Evolutionary conservation across 2,888 invertebrate genomes (phyloP), one percentile per base, ranked within the genome.

Genomic region (Callosobruchus maculatus): DNA sequence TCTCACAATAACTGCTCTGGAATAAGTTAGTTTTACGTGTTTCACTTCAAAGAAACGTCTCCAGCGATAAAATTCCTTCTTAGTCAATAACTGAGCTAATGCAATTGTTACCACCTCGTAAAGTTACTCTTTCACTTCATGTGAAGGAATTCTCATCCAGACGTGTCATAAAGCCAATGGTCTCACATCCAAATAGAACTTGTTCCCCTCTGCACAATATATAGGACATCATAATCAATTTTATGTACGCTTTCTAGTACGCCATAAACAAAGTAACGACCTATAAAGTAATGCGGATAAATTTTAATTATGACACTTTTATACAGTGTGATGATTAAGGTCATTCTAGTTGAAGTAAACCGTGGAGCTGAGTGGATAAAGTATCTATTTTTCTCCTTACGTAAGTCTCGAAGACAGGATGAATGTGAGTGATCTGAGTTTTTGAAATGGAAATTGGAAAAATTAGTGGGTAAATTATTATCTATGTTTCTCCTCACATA

Each of bases 261-360:
- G 74, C 74, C 76, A 76, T 78, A 78, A 78, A 77, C 77, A 76
- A 76, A 77, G 74, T 78, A 78, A 78, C 74, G 78, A 75, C 77
- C 78, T 76, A 78, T 78, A 77, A 78, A 78, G 74, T 73, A 77
- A 78, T 78, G 74, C 75, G 76, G 75, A 78, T 78, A 77, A 78
- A 78, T 78, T 78, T 77, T 77, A 76, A 77, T 78, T 77, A 78
- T 78, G 76, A 78, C 77, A 78, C 76, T 77, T 76, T 77, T 78
- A 77, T 75, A 76, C 75, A 75, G 73, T 76, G 76, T 76, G 74
- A 77, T 78, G 76, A 77, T 78, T 78, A 75, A 76, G 73, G 73
- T 68, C 71, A 76, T 77, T 77, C 49, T 49, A 5, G 49, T 18
- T 13, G 49, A 49, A 7, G 49, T 49, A 49, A 49, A 49, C 49